These are phyloP conservation scores for Vipera ursinii DNA, from an alignment of 2,797 vertebrate species.

Conservation along the genomic window DNA sequence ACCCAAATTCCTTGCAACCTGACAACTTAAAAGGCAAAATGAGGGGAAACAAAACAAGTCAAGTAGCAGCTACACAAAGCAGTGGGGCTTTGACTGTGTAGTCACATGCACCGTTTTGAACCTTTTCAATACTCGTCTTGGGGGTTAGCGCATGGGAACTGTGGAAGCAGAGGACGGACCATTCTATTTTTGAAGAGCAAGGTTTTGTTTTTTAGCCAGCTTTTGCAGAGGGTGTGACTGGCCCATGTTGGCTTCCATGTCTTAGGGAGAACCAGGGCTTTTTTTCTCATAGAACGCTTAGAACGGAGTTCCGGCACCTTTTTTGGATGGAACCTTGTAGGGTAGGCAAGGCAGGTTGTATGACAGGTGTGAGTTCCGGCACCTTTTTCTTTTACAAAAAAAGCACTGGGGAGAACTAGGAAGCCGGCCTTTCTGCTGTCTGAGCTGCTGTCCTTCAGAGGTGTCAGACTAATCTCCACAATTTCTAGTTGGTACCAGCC, in stretches of 20 bases:
- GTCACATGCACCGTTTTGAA: neutral
- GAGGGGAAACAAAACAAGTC: neutral
- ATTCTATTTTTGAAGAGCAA: neutral
- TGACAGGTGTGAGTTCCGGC: no score
- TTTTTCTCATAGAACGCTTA: no score
- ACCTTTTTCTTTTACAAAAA: no score
- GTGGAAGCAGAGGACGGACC: neutral
- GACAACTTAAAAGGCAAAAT: neutral
- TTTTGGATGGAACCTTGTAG: no score
- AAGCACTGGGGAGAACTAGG: neutral
- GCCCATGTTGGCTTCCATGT: neutral
- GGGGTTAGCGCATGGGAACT: neutral
- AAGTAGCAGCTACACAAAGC: neutral
- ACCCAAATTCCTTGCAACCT: neutral
- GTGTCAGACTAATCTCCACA: neutral
- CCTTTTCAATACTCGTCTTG: neutral
- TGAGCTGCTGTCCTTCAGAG: neutral
- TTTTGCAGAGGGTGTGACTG: neutral
- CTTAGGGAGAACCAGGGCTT: neutral
- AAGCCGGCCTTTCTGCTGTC: neutral
- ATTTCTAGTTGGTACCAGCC: neutral
- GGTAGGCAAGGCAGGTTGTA: no score
- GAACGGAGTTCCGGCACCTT: no score
- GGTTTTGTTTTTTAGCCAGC: neutral
- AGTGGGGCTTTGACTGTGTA: neutral